These are phyloP conservation scores for Nyctibius grandis DNA, from an alignment of 2,797 vertebrate genomes.

Conservation along the genomic window DNA sequence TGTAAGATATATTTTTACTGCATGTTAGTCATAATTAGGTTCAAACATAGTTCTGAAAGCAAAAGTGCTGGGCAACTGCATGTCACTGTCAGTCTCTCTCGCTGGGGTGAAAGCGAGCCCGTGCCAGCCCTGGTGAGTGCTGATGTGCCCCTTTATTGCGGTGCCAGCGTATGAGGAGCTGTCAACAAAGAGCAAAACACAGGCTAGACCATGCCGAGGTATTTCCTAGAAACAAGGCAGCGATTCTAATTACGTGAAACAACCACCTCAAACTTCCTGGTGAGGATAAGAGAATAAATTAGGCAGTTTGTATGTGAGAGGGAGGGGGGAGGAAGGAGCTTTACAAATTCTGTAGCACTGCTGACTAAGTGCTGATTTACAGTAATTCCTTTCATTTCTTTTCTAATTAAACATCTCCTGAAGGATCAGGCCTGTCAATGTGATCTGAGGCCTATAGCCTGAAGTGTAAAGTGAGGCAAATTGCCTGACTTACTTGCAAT, in stretches of 20 bases:
- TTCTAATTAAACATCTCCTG: slow-evolving; percentile 75
- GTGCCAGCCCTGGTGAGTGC: no score
- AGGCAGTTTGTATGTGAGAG: neutral
- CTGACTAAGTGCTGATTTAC: slow-evolving; percentile 66
- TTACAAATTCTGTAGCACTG: slow-evolving; percentile 1
- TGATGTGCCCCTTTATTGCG: accelerated
- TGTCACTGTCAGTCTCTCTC: accelerated
- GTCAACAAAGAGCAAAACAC: neutral
- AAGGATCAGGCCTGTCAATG: slow-evolving; percentile 60
- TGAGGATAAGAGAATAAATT: slow-evolving; percentile 43
- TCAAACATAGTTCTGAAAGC: neutral
- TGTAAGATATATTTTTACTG: neutral
- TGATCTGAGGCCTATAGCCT: slow-evolving; percentile 57
- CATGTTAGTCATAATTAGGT: accelerated
- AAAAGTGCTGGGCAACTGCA: accelerated
- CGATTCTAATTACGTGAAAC: neutral
- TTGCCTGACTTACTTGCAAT: slow-evolving; percentile 61
- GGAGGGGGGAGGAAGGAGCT: neutral
- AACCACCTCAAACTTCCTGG: neutral
- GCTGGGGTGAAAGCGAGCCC: accelerated
- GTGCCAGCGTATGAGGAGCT: neutral
- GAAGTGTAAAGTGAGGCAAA: slow-evolving; percentile 71
- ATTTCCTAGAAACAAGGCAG: neutral
- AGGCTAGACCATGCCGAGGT: neutral
- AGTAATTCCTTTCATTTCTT: slow-evolving; percentile 69